Conservation (phyloP, 2,888 invertebrate genomes). For the Drosophila pegasa region DNA sequence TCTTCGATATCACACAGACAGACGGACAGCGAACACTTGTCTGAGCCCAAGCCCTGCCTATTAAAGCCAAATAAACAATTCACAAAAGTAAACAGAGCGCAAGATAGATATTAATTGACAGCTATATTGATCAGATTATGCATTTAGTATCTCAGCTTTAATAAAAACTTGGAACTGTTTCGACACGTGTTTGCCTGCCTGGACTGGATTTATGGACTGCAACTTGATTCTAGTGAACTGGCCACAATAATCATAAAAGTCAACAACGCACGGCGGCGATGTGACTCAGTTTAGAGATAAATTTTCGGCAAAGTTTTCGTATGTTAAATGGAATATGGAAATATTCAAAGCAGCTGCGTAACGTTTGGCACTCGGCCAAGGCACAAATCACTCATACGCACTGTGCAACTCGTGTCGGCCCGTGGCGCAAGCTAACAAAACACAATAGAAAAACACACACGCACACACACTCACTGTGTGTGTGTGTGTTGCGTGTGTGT, state of each 20-base stretch:
- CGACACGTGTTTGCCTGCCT: constrained; percentile 39
- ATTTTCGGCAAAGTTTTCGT: constrained; percentile 21
- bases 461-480: constrained; percentile 2
- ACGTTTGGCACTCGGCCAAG: constrained; percentile 78
- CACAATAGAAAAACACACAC: constrained; percentile 60
- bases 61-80: constrained; percentile 55
- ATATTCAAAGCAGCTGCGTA: constrained; percentile 70
- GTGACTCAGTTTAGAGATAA: constrained; percentile 46
- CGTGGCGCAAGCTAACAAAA: constrained; percentile 62
- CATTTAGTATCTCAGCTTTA: not conserved
- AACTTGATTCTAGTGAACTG: constrained; percentile 25
- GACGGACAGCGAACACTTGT: constrained; percentile 37
- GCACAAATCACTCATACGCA: constrained; percentile 73
- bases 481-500: constrained; percentile 16
- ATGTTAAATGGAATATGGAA: constrained; percentile 55
- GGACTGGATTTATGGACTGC: constrained; percentile 49
- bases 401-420: constrained; percentile 49
- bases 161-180: constrained; percentile 6
- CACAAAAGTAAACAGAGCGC: constrained; percentile 36
- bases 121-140: not conserved
- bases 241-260: constrained; percentile 33
- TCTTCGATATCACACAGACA: constrained; percentile 29
- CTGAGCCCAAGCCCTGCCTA: constrained; percentile 26
- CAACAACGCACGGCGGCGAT: constrained; percentile 8
- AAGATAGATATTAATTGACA: constrained; percentile 1